Conservation (phyloP, 1,140 invertebrate genomes). For the Homalodisca vitripennis region DNA sequence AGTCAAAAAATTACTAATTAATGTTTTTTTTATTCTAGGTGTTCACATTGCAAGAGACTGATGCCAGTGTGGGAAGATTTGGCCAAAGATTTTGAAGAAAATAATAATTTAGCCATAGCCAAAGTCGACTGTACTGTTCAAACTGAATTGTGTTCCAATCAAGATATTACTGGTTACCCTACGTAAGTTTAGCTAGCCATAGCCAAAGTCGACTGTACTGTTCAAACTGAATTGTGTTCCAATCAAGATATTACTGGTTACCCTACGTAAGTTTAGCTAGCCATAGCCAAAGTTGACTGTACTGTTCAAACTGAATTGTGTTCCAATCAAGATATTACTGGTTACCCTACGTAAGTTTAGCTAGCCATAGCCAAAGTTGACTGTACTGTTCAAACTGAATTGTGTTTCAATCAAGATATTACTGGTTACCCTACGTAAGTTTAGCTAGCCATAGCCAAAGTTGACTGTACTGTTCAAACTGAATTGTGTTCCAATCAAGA, state of each 20-base stretch:
- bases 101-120: slow-evolving; percentile 62
- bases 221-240: neutral
- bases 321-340: neutral
- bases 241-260: neutral
- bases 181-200: slow-evolving; percentile 57
- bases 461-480: too few relatives aligned
- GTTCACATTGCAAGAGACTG: slow-evolving; percentile 67
- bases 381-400: too few relatives aligned
- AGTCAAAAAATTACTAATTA: too few relatives aligned
- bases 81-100: slow-evolving; percentile 65
- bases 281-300: neutral
- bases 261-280: neutral
- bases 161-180: slow-evolving; percentile 73
- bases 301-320: neutral
- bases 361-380: too few relatives aligned
- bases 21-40: slow-evolving; percentile 57
- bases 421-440: too few relatives aligned
- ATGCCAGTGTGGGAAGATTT: slow-evolving; percentile 69
- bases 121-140: slow-evolving; percentile 79
- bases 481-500: too few relatives aligned
- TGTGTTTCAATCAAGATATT: too few relatives aligned
- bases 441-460: too few relatives aligned
- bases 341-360: too few relatives aligned
- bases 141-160: slow-evolving; percentile 63
- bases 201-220: slow-evolving; percentile 28